phyloP scores from a whole-genome alignment of 1,140 invertebrate species.

The Cydia fagiglandana region DNA sequence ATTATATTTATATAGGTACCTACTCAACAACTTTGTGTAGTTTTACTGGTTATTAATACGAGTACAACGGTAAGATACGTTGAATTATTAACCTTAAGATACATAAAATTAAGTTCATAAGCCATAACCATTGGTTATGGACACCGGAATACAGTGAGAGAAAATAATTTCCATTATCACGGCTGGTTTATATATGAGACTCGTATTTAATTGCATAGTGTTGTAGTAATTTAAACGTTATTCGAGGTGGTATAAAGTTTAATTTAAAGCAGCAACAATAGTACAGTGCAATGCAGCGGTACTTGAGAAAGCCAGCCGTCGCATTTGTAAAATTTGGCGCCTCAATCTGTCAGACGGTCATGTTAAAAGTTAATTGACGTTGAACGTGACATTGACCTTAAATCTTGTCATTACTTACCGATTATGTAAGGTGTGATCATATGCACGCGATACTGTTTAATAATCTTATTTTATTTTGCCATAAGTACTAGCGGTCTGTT shows the following conservation, averaged over 20 bases:
- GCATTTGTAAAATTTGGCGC: constrained; percentile 3
- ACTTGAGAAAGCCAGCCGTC: not conserved
- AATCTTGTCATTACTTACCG: not conserved
- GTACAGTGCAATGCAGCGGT: too few species aligned
- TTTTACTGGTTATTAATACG: not conserved
- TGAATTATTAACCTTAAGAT: not conserved
- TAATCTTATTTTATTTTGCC: too few species aligned
- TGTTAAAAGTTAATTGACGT: constrained; percentile 9
- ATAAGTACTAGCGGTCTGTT: too few species aligned
- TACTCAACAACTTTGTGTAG: not conserved
- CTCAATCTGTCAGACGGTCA: constrained; percentile 18
- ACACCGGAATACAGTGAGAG: not conserved
- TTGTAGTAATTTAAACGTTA: not conserved
- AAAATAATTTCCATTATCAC: not conserved
- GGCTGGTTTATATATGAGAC: not conserved
- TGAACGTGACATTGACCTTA: constrained; percentile 22
- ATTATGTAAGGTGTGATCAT: constrained; percentile 8
- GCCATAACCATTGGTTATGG: not conserved
- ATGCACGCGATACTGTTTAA: not conserved
- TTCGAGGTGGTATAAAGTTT: not conserved
- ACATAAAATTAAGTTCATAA: not conserved
- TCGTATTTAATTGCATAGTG: not conserved
- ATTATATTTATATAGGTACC: not conserved
- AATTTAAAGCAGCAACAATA: not conserved
- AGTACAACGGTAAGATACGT: not conserved